Evolutionary conservation across 2,113 vertebrate genomes (phyloP).

Genomic region (Pygoscelis antarcticus): DNA sequence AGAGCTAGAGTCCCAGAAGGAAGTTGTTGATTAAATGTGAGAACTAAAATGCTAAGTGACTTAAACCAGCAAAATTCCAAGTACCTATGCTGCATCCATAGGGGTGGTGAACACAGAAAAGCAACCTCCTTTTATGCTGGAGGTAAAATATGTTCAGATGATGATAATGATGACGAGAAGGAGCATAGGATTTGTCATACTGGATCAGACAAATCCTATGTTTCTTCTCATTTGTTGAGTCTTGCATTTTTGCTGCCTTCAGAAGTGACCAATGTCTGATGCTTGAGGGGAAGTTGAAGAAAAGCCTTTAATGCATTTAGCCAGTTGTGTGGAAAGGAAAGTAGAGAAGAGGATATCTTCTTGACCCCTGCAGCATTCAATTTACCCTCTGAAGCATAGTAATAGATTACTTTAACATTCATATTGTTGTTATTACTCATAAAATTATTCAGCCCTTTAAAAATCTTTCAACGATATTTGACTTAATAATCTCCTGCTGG

Average conservation of each 20-base stretch:
- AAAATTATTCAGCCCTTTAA: constrained; percentile 57
- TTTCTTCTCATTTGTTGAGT: not conserved
- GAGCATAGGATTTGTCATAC: not conserved
- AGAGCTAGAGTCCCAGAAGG: not conserved
- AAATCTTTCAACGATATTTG: constrained; percentile 46
- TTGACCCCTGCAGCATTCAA: constrained; percentile 21
- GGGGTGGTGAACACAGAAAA: not conserved
- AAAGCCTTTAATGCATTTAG: constrained; percentile 5
- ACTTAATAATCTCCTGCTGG: constrained; percentile 57
- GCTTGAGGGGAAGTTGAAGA: not conserved
- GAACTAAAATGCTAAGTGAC: not conserved
- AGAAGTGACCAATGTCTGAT: not conserved
- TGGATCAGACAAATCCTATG: not conserved
- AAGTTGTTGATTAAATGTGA: not conserved
- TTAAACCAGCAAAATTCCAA: not conserved
- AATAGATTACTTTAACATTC: constrained; percentile 40
- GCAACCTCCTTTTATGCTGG: not conserved
- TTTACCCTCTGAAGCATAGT: constrained; percentile 26
- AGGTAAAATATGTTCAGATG: not conserved
- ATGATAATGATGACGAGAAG: not conserved
- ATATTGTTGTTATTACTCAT: constrained; percentile 39
- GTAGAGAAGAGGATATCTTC: not conserved
- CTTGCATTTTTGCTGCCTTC: not conserved
- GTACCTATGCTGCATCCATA: not conserved
- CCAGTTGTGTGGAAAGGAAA: not conserved